Evolutionary conservation across 2,797 vertebrate species (phyloP), one percentile per base, ranked within the genome.

Genomic region (Chrosomus eos): DNA sequence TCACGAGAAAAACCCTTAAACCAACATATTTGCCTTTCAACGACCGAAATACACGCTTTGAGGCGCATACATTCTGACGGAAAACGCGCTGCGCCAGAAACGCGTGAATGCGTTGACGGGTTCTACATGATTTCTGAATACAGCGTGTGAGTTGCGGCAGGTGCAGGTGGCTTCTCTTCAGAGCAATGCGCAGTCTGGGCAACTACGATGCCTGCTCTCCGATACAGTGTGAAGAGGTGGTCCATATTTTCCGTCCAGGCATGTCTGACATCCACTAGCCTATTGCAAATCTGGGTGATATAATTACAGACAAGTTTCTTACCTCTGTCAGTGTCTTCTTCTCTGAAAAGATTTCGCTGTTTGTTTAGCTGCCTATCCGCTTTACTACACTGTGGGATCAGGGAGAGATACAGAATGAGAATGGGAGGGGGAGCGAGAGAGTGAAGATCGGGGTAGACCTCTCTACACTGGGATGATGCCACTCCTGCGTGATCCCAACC

Each of bases 341-440:
- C 73, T 64, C 48, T 62, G 81, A 73, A 74, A 58, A 80, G 68
- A 68, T 68, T 62, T 60, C 80, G 80, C 70, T 80, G 85, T 81
- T 85, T 75, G 80, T 48, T 76, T 79, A 76, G 82, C 87, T 66
- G 75, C 58, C 80, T 83, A 81, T 75, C 67, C 80, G 80, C 83
- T 85, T 66, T 83, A 79, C 87, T 85, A 79, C 78, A 75, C 70
- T 75, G 80, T 81, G 84, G 84, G 36, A 87, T 82, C 62, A 26
- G 85, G 38, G 67, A 82, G 74, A 73, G 76, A 83, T 62, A 80
- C 55, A 74, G 85, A 83, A 33, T 43, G 70, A 67, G 64, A 13
- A 76, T 33, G 87, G 40, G 58, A 13, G 79, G 53, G 66, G 26
- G 67, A 60, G 83, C 19, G 43, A 67, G 72, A 67, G 82, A 81